phyloP scores from a whole-genome alignment of 2,797 vertebrate species.

The Limnodromus scolopaceus region DNA sequence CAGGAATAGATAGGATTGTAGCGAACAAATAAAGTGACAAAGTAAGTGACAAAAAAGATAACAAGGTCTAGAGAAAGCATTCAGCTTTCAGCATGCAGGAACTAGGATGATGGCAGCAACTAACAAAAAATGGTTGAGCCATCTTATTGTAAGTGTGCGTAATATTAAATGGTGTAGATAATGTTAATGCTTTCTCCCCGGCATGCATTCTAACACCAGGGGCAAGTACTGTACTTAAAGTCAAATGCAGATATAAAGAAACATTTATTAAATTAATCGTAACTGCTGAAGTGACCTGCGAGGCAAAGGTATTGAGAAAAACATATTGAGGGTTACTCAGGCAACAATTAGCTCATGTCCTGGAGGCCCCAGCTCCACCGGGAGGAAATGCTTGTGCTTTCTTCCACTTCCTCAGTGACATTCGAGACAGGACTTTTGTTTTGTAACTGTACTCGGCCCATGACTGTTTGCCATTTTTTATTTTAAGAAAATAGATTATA shows the following conservation, averaged over 20 bases:
- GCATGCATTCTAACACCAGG: constrained; percentile 68
- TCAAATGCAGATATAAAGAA: constrained; percentile 65
- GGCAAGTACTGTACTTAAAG: constrained; percentile 72
- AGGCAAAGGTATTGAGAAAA: constrained; percentile 72
- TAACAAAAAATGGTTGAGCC: constrained; percentile 29
- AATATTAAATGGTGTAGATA: constrained; percentile 79
- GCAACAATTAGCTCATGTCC: constrained; percentile 69
- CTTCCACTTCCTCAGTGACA: constrained; percentile 41
- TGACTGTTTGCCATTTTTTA: not conserved
- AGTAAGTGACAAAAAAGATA: not conserved
- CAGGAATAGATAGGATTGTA: not conserved
- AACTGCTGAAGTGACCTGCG: constrained; percentile 73
- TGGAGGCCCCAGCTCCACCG: constrained; percentile 36
- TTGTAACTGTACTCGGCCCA: constrained; percentile 11
- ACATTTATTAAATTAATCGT: constrained; percentile 73
- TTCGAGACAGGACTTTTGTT: constrained; percentile 1
- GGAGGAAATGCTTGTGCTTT: not conserved
- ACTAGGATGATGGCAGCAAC: constrained; percentile 9
- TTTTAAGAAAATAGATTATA: not conserved
- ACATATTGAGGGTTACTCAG: constrained; percentile 9
- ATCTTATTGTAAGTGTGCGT: constrained; percentile 69
- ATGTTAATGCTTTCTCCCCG: constrained; percentile 75
- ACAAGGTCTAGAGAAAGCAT: constrained; percentile 21
- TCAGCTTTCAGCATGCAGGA: constrained; percentile 15
- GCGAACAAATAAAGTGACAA: not conserved